Evolutionary conservation across 2,797 vertebrate species (phyloP), one percentile per base, ranked within the genome.

Genomic region (Enteromius afrohamiltoni): DNA sequence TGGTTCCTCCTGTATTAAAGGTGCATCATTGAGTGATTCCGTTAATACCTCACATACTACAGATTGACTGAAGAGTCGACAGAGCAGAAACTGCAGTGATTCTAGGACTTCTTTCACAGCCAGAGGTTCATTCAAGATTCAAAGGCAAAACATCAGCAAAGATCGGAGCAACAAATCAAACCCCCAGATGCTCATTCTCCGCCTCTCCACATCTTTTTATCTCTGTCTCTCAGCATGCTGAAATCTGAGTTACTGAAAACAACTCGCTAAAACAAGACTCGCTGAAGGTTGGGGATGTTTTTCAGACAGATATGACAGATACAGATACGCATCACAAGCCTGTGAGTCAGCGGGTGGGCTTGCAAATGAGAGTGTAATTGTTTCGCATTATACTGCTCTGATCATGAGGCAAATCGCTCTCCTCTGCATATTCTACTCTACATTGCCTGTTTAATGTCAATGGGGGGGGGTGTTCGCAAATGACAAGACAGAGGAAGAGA

Each of bases 1-100:
- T 0, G 98, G 98, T 90, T 99, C 97, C 94, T 99, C 98, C 98
- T 99, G 83, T 53, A 90, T 70, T 2, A 23, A 89, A 64, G 11
- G 49, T 10, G n/a, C n/a, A 77, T 51, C n/a, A 69, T 16, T 77
- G 5, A 55, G 29, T 29, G 29, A 58, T 81, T 34, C 13, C 40
- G 76, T 67, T 45, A 40, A 75, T 14, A 55, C 10, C 2, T 74
- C 47, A 42, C 10, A 40, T 0, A 74, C 74, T 37, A 64, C 60
- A 31, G 16, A 64, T 31, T 14, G 31, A 31, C 60, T 64, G 26
- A 64, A 31, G 14, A 80, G 53, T 58, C 37, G 45, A 55, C 37
- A 47, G 14, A 47, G 40, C 37, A 21, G 13, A 21, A 45, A 34
- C 78, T 26, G 31, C 5, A 53, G 49, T 55, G 49, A 55, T 60